phyloP scores from a whole-genome alignment of 2,113 vertebrate genomes.

The Suncus etruscus region DNA sequence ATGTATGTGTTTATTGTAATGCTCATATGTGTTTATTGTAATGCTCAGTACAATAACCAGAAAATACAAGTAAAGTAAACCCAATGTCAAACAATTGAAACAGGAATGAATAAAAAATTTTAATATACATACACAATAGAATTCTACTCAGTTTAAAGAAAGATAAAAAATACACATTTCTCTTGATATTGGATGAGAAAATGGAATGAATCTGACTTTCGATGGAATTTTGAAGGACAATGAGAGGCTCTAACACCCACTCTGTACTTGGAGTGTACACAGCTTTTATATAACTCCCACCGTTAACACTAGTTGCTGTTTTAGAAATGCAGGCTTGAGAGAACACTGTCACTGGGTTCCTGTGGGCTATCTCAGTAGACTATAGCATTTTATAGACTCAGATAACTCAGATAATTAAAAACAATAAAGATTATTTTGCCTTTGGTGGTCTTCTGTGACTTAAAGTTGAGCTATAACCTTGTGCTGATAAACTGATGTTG shows the following conservation, averaged over 20 bases:
- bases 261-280: neutral
- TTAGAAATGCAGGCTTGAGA: neutral
- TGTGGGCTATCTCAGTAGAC: neutral
- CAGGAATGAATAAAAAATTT: no score
- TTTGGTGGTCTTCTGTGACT: neutral
- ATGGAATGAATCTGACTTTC: neutral
- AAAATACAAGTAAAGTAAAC: no score
- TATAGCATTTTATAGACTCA: neutral
- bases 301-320: neutral
- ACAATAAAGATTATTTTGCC: neutral
- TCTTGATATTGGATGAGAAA: neutral
- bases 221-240: no score
- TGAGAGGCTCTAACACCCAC: neutral
- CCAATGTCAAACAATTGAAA: no score
- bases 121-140: neutral
- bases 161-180: neutral
- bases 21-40: no score
- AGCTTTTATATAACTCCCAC: neutral
- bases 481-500: neutral
- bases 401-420: neutral
- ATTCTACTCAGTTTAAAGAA: neutral
- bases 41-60: no score
- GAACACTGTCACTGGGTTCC: neutral
- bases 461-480: neutral
- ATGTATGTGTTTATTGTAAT: no score